A percentile compares a stretch with the other conserved stretches of the same genome.
phyloP scores from a whole-genome alignment of 2,888 invertebrate species.

The Cybosia mesomella region DNA sequence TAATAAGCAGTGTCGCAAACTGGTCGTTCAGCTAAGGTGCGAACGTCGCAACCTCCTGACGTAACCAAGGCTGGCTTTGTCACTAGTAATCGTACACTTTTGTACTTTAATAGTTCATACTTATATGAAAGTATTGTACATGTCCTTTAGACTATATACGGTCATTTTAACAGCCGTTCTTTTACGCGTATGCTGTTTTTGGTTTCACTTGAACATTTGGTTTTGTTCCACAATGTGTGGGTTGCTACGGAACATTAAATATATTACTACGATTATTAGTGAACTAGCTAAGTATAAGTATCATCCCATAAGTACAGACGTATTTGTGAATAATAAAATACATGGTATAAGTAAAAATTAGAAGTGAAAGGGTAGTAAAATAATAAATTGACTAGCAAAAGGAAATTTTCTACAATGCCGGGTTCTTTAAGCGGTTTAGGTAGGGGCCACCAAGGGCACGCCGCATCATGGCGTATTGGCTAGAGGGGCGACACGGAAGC shows the following conservation, averaged over 20 bases:
- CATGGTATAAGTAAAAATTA: not conserved
- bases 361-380: no score
- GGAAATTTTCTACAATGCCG: no score
- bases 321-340: not conserved
- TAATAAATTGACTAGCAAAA: no score
- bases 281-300: not conserved
- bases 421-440: no score
- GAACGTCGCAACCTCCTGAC: constrained; percentile 63
- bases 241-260: not conserved
- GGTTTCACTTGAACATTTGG: not conserved
- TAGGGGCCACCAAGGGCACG: no score
- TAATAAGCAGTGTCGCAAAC: constrained; percentile 65
- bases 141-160: not conserved
- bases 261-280: not conserved
- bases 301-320: not conserved
- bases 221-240: not conserved
- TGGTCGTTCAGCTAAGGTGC: constrained; percentile 63
- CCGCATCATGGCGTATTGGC: no score
- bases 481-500: no score
- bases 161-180: constrained; percentile 5
- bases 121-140: constrained; percentile 10
- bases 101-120: constrained; percentile 16
- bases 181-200: not conserved
- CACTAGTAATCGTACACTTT: constrained; percentile 37
- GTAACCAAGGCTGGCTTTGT: constrained; percentile 57